Percentiles rank a stretch among this genome's conserved stretches.
Evolutionary conservation across 2,797 vertebrate species (phyloP).

Genomic region (Sebastes hubbsi): DNA sequence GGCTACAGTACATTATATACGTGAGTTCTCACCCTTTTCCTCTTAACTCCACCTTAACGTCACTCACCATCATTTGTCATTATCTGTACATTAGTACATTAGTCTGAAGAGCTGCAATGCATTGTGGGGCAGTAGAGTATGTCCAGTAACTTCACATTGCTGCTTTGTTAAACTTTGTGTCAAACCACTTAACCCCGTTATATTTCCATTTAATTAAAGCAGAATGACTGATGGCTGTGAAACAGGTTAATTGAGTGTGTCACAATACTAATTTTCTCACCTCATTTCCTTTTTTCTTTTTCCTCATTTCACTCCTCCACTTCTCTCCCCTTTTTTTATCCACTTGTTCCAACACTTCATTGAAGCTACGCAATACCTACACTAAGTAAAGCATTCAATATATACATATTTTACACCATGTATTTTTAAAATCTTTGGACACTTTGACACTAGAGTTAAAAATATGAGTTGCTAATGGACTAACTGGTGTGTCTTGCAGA

Average conservation of each 20-base stretch:
- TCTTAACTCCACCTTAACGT: no score
- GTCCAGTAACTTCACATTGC: background rate
- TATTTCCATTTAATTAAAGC: background rate
- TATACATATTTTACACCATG: background rate
- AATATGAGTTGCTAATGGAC: background rate
- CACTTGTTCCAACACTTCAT: background rate
- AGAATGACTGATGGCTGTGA: background rate
- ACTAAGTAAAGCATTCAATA: background rate
- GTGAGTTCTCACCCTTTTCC: no score
- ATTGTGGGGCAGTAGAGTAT: no score
- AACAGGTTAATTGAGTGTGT: background rate
- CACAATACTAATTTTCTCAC: background rate
- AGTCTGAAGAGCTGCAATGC: no score
- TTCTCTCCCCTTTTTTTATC: background rate
- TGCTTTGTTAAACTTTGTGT: background rate
- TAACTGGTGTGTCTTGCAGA: background rate
- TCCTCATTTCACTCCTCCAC: background rate
- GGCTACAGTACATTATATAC: no score
- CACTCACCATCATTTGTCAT: no score
- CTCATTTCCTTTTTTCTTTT: background rate
- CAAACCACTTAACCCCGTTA: background rate
- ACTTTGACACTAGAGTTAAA: background rate
- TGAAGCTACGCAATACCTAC: background rate
- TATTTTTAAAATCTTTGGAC: background rate
- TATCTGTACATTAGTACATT: no score